Evolutionary conservation across 64 coral and sea anemone genomes (phyloP).

Genomic region (Acropora yongei): DNA sequence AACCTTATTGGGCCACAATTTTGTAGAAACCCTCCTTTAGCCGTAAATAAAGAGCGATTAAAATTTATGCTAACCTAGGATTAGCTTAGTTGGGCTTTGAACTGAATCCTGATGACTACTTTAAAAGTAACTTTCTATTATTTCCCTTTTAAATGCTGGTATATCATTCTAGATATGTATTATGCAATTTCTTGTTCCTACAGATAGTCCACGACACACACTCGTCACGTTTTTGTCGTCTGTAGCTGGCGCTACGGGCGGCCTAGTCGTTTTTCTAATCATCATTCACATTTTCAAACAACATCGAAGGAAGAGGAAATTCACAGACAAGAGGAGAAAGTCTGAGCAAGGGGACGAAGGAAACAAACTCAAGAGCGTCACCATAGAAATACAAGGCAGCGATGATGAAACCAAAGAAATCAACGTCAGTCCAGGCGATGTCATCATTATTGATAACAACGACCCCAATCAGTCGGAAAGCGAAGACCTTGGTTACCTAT

Average conservation of each 20-base stretch:
- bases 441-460: slow-evolving; percentile 92
- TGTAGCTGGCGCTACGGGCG: slow-evolving; percentile 50
- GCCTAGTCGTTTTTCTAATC: slow-evolving; percentile 37
- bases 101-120: too few species aligned
- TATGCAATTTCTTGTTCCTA: neutral
- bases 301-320: slow-evolving; percentile 41
- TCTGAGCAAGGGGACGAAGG: slow-evolving; percentile 21
- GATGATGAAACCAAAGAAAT: slow-evolving; percentile 80
- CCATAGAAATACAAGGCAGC: slow-evolving; percentile 81
- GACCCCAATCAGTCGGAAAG: slow-evolving; percentile 70
- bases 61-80: too few species aligned
- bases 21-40: too few species aligned
- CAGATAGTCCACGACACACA: slow-evolving; percentile 20
- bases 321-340: neutral
- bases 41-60: too few species aligned
- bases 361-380: slow-evolving; percentile 73
- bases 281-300: slow-evolving; percentile 28
- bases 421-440: slow-evolving; percentile 86
- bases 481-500: slow-evolving; percentile 89
- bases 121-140: too few species aligned
- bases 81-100: too few species aligned
- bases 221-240: slow-evolving; percentile 54
- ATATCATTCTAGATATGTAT: neutral
- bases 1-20: too few species aligned
- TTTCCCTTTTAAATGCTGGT: too few species aligned